These are phyloP conservation scores for Penaeus japonicus DNA, from an alignment of 1,140 invertebrate species.

Conservation along the genomic window DNA sequence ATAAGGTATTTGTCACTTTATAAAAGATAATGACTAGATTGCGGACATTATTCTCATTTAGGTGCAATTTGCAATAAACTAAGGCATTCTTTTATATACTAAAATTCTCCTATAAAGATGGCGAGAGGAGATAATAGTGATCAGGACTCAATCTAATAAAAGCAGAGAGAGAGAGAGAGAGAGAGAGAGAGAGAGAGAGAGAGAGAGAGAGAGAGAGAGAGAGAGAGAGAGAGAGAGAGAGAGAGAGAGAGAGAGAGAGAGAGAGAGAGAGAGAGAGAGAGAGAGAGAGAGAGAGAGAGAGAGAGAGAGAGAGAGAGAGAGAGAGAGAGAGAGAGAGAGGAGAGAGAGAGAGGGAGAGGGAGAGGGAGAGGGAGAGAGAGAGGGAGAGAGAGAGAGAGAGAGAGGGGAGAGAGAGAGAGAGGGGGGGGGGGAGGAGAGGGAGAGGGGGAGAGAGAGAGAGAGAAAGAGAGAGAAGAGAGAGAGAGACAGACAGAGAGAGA, in stretches of 20 bases:
- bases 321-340: neutral
- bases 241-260: neutral
- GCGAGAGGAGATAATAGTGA: too few relatives aligned
- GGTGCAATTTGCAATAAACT: too few relatives aligned
- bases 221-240: neutral
- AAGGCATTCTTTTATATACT: too few relatives aligned
- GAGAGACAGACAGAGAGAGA: too few relatives aligned
- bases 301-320: neutral
- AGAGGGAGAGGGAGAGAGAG: neutral
- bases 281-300: neutral
- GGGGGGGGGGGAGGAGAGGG: neutral
- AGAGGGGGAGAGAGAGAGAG: neutral
- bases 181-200: neutral
- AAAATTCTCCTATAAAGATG: too few relatives aligned
- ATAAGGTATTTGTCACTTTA: too few relatives aligned
- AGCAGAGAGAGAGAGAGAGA: too few relatives aligned
- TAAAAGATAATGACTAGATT: too few relatives aligned
- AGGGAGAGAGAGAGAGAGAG: neutral
- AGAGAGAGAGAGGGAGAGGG: neutral
- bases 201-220: neutral
- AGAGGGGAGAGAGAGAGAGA: neutral
- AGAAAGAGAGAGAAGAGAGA: too few relatives aligned
- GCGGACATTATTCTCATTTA: too few relatives aligned
- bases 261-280: neutral
- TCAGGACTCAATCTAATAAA: too few relatives aligned